phyloP scores from a whole-genome alignment of 2,888 invertebrate genomes.

The Troides aeacus region DNA sequence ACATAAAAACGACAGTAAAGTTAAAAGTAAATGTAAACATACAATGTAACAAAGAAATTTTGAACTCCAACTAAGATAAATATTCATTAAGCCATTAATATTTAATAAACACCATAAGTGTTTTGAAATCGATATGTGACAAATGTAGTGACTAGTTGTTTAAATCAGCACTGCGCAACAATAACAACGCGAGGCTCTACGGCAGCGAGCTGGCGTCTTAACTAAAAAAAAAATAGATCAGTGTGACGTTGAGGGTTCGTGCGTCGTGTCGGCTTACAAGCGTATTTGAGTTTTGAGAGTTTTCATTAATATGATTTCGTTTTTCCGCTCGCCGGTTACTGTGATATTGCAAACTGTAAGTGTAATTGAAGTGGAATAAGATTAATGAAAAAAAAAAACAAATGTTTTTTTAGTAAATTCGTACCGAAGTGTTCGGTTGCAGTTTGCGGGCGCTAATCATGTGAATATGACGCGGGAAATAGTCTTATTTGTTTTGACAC shows the following conservation, averaged over 20 bases:
- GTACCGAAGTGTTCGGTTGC: not conserved
- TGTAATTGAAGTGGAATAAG: not conserved
- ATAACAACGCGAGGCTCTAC: too few relatives aligned
- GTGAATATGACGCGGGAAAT: constrained; percentile 35
- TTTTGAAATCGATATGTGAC: too few relatives aligned
- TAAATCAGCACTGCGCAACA: too few relatives aligned
- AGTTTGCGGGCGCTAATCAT: constrained; percentile 22
- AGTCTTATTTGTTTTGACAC: constrained; percentile 32
- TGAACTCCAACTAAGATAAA: too few relatives aligned
- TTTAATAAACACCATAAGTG: too few relatives aligned
- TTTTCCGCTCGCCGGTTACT: not conserved
- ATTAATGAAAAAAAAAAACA: not conserved
- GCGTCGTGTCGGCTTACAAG: not conserved
- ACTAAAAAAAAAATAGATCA: not conserved
- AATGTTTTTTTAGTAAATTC: not conserved
- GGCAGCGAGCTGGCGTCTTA: too few relatives aligned
- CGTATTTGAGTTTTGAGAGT: not conserved
- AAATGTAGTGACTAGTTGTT: too few relatives aligned
- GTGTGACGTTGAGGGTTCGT: constrained; percentile 2
- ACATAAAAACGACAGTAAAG: too few relatives aligned
- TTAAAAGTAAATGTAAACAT: too few relatives aligned
- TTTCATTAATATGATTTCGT: not conserved
- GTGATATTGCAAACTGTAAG: not conserved
- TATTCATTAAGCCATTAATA: too few relatives aligned
- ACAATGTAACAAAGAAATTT: too few relatives aligned